Evolutionary conservation across 1,140 invertebrate genomes (phyloP), one percentile per base, ranked within the genome.

Genomic region (Polypedilum vanderplanki): DNA sequence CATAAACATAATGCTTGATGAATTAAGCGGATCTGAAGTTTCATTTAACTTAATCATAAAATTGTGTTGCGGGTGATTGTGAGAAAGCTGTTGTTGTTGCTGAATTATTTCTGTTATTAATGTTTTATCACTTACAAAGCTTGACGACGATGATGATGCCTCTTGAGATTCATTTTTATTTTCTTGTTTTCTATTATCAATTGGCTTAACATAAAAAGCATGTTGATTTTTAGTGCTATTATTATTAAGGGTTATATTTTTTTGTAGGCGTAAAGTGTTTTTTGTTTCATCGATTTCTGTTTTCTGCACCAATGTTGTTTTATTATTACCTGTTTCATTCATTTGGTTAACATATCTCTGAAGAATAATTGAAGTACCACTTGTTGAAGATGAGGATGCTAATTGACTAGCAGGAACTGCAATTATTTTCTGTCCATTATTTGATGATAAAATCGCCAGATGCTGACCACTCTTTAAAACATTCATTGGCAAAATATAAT

Each of bases 381-480:
- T 83, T 0, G 86, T 70, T 15, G 88, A 85, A 20, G 87, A 86
- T 0, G 88, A 87, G 1, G 88, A 84, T 3, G 81, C 81, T 18
- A 81, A 80, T 65, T 85, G 83, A 33, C 76, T 76, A 8, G 77
- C 75, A 0, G 82, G 81, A 0, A 89, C 87, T 4, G 87, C 86
- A 7, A 90, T 80, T 18, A 90, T 82, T 78, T 90, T 90, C 4
- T 87, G 88, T 0, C 87, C 87, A 12, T 89, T 87, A 67, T 85
- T 85, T 41, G 73, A 74, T 0, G 89, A 89, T 0, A 91, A 88
- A 70, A 91, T 89, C 0, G 88, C 88, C 73, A 90, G 89, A 76
- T 90, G 89, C 76, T 90, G 88, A 3, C 88, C 87, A 12, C 88
- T 86, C 81, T 90, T 90, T 40, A 90, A 85, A 80, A 90, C 85